A percentile compares a stretch with the other conserved stretches of the same genome.
These are phyloP conservation scores for Melinopterus prodromus DNA, from an alignment of 2,888 invertebrate genomes.

Conservation along the genomic window DNA sequence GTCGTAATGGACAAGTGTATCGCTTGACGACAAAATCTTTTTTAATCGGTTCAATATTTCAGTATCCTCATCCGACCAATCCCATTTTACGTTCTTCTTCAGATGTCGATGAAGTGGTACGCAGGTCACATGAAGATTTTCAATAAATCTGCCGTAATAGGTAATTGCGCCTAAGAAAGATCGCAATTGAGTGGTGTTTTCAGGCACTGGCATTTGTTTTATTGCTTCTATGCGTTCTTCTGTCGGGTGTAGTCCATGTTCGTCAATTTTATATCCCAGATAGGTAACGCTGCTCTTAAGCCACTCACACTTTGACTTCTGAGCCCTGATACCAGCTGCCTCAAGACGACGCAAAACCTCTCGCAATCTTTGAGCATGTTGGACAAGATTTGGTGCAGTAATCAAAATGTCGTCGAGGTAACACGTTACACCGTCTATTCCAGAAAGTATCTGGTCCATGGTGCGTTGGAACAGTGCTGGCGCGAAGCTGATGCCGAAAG, in stretches of 20 bases:
- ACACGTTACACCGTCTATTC: too few species aligned
- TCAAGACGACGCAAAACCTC: conserved; percentile 25
- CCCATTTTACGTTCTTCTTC: conserved; percentile 31
- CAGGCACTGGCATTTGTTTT: not conserved
- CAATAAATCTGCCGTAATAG: conserved; percentile 11
- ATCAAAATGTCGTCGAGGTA: conserved; percentile 26
- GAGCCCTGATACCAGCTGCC: not conserved
- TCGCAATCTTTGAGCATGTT: conserved; percentile 29
- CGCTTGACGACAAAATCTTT: not conserved
- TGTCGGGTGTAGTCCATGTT: not conserved
- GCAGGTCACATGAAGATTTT: conserved; percentile 38
- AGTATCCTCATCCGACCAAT: not conserved
- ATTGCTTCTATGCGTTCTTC: not conserved
- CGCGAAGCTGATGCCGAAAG: conserved; percentile 19
- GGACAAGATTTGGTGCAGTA: conserved; percentile 14
- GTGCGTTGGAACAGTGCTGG: conserved; percentile 19
- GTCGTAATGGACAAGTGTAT: conserved; percentile 20
- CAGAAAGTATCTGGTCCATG: too few species aligned
- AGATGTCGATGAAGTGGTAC: conserved; percentile 36
- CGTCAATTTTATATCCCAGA: not conserved
- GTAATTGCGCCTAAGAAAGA: conserved; percentile 34
- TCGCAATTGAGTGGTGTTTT: not conserved
- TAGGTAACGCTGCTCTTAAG: not conserved
- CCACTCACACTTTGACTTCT: conserved; percentile 5
- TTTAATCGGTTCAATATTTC: not conserved